Evolutionary conservation across 1,140 invertebrate genomes (phyloP).

Genomic region (Drosophila orena): DNA sequence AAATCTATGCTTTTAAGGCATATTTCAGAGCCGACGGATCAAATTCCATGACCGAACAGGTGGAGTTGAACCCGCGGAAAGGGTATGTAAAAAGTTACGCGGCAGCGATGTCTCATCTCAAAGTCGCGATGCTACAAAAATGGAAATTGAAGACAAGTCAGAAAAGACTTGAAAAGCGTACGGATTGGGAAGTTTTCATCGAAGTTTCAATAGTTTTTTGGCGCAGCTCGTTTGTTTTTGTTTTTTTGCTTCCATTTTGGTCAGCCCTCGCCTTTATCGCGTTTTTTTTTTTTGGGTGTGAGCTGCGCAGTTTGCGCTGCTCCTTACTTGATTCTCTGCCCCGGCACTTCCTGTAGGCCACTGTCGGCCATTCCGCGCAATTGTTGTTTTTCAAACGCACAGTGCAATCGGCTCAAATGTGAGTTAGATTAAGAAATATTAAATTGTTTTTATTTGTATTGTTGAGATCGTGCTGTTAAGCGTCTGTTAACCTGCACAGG

Average conservation of each 20-base stretch:
- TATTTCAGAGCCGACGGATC: background rate
- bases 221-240: conserved; percentile 56
- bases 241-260: conserved; percentile 39
- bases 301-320: conserved; percentile 45
- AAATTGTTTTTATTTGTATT: conserved; percentile 55
- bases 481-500: conserved; percentile 5
- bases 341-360: conserved; percentile 13
- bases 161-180: background rate
- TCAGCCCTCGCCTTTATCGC: conserved; percentile 32
- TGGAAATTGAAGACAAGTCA: conserved; percentile 13
- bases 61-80: conserved; percentile 33
- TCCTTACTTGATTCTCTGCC: conserved; percentile 21
- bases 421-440: conserved; percentile 24
- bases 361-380: conserved; percentile 3
- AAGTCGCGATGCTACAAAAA: conserved; percentile 44
- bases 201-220: conserved; percentile 31
- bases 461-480: conserved; percentile 9
- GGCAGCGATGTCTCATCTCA: conserved; percentile 59
- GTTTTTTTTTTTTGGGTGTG: conserved; percentile 66
- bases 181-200: conserved; percentile 1
- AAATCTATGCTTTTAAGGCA: background rate
- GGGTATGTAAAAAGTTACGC: conserved; percentile 64
- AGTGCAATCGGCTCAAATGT: background rate
- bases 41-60: conserved; percentile 18
- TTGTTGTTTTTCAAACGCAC: conserved; percentile 1